Evolutionary conservation across 2,888 invertebrate species (phyloP).

Genomic region (Monoplex corrugatus): DNA sequence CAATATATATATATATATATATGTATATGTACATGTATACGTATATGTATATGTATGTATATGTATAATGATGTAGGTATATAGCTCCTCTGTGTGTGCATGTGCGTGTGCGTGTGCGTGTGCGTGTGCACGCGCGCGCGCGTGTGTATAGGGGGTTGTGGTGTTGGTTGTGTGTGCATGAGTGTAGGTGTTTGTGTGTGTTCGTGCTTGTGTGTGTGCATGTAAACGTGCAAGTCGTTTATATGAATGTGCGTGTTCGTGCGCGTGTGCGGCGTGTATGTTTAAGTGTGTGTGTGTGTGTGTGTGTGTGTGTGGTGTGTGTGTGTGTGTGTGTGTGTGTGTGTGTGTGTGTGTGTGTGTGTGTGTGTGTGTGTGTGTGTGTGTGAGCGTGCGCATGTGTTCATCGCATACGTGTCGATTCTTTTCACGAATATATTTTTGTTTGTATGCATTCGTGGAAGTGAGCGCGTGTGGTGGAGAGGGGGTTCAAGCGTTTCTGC

Average conservation of each 20-base stretch:
- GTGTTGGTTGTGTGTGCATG: not conserved
- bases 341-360: not conserved
- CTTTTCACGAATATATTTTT: no score
- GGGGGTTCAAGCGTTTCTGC: no score
- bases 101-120: constrained; percentile 1
- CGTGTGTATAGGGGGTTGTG: not conserved
- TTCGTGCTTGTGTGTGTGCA: not conserved
- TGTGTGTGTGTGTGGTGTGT: not conserved
- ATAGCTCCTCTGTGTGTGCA: not conserved
- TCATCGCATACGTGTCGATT: not conserved
- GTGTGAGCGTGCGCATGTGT: not conserved
- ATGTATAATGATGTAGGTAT: not conserved
- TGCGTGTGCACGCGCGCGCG: not conserved
- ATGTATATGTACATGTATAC: not conserved
- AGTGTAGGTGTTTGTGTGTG: not conserved
- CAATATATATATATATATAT: not conserved
- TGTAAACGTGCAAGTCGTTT: not conserved
- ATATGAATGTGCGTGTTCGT: not conserved
- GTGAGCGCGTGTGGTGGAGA: no score
- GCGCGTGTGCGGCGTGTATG: not conserved
- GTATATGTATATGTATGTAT: constrained; percentile 9
- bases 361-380: constrained; percentile 30
- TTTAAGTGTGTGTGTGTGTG: not conserved
- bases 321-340: not conserved
- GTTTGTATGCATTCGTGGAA: no score